Conservation (phyloP, 2,113 vertebrate genomes). For the Nannobrachium achirus region DNA sequence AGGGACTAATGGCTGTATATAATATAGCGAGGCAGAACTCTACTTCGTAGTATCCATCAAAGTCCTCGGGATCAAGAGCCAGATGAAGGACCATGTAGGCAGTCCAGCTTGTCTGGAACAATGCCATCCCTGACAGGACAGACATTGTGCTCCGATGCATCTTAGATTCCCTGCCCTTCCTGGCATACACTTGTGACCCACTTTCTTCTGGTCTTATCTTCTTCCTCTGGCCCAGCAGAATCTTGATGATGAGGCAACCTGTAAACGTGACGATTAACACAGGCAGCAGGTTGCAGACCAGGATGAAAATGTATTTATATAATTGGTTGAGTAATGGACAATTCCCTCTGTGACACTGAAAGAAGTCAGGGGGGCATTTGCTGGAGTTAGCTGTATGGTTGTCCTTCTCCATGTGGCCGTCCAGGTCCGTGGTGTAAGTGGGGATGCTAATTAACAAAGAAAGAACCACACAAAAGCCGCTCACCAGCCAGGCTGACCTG, state of each 20-base stretch:
- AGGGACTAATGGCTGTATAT: conserved; percentile 76
- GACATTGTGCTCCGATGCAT: conserved; percentile 61
- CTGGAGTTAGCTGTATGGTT: conserved; percentile 33
- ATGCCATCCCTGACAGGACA: conserved; percentile 72
- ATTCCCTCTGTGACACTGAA: conserved; percentile 53
- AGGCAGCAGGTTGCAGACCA: conserved; percentile 69
- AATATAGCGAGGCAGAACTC: conserved; percentile 73
- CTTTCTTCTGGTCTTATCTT: conserved; percentile 25
- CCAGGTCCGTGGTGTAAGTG: conserved; percentile 33
- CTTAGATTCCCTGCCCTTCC: conserved; percentile 1
- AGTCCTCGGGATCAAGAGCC: conserved; percentile 1
- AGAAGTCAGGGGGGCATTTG: conserved; percentile 65
- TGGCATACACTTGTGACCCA: neutral
- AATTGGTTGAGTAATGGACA: conserved; percentile 54
- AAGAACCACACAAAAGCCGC: conserved; percentile 41
- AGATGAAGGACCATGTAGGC: conserved; percentile 73
- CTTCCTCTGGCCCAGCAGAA: conserved; percentile 61
- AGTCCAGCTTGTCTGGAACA: conserved; percentile 78
- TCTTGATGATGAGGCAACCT: conserved; percentile 65
- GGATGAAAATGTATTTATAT: conserved; percentile 70
- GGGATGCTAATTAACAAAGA: conserved; percentile 53
- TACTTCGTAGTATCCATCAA: conserved; percentile 61
- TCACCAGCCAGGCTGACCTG: conserved; percentile 47
- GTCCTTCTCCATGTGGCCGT: neutral
- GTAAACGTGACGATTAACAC: conserved; percentile 70